Percentiles rank a stretch among this genome's conserved stretches.
Evolutionary conservation across 2,113 vertebrate species (phyloP).

Genomic region (Clarias macrocephalus): DNA sequence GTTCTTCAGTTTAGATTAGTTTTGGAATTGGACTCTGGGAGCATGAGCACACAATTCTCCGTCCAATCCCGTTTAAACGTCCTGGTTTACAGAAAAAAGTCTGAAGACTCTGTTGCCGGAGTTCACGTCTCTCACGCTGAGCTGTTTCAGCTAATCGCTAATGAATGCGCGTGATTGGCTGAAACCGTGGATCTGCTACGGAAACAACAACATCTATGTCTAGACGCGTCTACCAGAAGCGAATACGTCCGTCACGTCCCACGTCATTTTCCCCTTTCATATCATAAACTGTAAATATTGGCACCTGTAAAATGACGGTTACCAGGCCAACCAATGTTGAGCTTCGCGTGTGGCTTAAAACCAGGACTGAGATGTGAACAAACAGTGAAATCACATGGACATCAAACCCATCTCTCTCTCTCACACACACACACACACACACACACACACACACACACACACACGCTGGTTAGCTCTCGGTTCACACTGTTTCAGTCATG

Average conservation of each 20-base stretch:
- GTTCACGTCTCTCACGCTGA: neutral
- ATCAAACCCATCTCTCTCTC: neutral
- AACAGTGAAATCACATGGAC: neutral
- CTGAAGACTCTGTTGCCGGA: neutral
- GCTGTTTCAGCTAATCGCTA: neutral
- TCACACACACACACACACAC: neutral
- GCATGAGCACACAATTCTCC: neutral
- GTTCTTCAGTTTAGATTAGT: too few relatives aligned
- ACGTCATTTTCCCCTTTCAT: neutral
- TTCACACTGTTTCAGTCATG: constrained; percentile 5
- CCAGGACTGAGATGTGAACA: neutral
- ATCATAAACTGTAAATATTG: neutral
- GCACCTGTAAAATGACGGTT: neutral
- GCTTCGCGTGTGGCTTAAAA: neutral
- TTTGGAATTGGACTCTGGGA: neutral
- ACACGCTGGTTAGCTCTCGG: neutral
- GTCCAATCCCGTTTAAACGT: too few relatives aligned
- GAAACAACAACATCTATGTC: neutral
- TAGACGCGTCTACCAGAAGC: neutral
- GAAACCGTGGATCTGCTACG: too few relatives aligned
- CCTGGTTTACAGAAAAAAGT: too few relatives aligned
- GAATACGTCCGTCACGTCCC: neutral
- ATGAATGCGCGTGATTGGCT: neutral
- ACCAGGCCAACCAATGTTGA: neutral
- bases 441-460: constrained; percentile 18